Conservation (phyloP, 2,113 vertebrate genomes). For the Amazona vittata region DNA sequence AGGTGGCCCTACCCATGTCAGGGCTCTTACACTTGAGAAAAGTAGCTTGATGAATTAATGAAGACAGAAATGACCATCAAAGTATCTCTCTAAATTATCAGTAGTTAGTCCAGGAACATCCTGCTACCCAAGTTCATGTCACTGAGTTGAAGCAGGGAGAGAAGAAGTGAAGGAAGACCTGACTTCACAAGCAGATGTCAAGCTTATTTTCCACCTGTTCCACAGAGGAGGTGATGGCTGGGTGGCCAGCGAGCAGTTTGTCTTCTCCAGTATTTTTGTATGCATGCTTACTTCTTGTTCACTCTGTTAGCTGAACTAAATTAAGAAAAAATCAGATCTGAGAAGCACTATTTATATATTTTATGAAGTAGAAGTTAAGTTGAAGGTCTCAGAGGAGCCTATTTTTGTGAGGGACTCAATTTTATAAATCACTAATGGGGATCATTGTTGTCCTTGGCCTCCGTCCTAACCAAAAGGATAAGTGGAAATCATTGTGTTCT, state of each 20-base stretch:
- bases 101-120: not conserved
- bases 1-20: not conserved
- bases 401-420: not conserved
- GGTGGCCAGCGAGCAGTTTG: not conserved
- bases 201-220: not conserved
- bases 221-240: not conserved
- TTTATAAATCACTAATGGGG: not conserved
- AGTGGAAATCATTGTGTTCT: not conserved
- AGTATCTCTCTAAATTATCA: not conserved
- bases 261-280: not conserved
- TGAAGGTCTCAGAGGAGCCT: not conserved
- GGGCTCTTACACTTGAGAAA: not conserved
- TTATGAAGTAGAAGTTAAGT: not conserved
- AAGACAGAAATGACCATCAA: not conserved
- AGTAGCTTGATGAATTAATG: not conserved
- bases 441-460: slow-evolving; percentile 28
- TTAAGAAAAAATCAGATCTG: not conserved
- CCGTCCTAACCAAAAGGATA: not conserved
- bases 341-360: not conserved
- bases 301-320: not conserved
- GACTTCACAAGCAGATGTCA: not conserved
- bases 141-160: not conserved
- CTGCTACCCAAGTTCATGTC: not conserved
- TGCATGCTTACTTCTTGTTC: not conserved
- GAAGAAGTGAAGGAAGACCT: not conserved